Evolutionary conservation across 2,888 invertebrate species (phyloP), one percentile per base, ranked within the genome.

Genomic region (Lithophane ornitopus): DNA sequence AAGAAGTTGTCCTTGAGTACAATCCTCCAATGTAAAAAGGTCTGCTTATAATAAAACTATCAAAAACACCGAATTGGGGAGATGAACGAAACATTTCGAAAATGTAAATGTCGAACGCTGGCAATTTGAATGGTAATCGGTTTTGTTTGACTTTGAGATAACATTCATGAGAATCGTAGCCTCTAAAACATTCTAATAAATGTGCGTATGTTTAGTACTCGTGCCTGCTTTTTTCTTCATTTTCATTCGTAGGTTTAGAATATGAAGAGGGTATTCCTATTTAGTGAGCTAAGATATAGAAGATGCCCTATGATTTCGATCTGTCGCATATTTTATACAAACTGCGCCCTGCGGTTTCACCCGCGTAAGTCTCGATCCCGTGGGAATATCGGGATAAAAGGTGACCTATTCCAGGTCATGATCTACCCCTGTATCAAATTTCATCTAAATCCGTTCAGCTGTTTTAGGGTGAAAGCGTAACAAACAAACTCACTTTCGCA

Each of bases 101-200:
- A 54, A 80, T 81, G 52, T 65, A 63, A 74, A 81, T 59, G 14
- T 66, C n/a, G 49, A 58, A 26, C 44, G 67, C 61, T 58, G 26
- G 26, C 39, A 19, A 49, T 83, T 86, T 78, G 80, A 80, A 81
- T 86, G 74, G 81, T 78, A 75, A 78, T 80, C 54, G 68, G 69
- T 67, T 75, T 75, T 52, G 75, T 71, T 85, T 83, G 73, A 77
- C 73, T 81, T 84, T 78, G 63, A 72, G 39, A 66, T 82, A 56
- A 69, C 82, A 76, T 69, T 79, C 54, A 34, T 54, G 46, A 14
- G 76, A 61, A 65, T 59, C 44, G 41, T 44, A 46, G 78, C 65
- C 28, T 22, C 62, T 52, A 19, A 52, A 76, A 54, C 9, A 76
- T 76, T 58, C 12, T 34, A 26, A 73, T 66, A 44, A 59, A 80